phyloP scores from a whole-genome alignment of 2,888 invertebrate species.

The Atrina japonica region DNA sequence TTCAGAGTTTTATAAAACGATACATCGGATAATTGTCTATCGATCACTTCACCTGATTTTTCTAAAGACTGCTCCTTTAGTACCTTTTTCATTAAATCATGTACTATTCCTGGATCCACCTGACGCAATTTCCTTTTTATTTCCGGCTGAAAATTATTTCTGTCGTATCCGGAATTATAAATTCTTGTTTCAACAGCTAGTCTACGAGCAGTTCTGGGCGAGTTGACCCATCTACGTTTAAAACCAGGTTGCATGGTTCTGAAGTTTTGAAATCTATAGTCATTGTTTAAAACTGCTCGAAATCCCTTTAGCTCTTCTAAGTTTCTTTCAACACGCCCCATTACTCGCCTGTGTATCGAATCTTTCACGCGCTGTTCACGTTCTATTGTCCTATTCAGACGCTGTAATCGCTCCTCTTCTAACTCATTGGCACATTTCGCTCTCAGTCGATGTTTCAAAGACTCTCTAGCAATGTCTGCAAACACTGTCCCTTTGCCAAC shows the following conservation, averaged over 20 bases:
- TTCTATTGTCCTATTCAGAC: constrained; percentile 28
- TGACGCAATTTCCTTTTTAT: constrained; percentile 35
- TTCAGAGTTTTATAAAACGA: constrained; percentile 23
- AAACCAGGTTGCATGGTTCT: constrained; percentile 31
- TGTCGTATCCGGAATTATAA: constrained; percentile 30
- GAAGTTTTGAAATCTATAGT: constrained; percentile 25
- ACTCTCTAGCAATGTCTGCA: constrained; percentile 23
- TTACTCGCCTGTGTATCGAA: constrained; percentile 14
- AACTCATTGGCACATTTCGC: constrained; percentile 21
- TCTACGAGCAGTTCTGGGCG: constrained; percentile 27
- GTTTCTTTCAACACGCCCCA: constrained; percentile 13
- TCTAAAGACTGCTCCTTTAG: constrained; percentile 27
- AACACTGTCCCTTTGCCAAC: constrained; percentile 27
- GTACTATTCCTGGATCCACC: constrained; percentile 27
- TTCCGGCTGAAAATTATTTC: constrained; percentile 28
- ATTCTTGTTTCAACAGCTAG: constrained; percentile 33
- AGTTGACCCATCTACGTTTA: constrained; percentile 18
- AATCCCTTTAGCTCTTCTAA: constrained; percentile 23
- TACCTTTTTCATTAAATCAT: constrained; percentile 26
- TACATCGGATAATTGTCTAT: constrained; percentile 23
- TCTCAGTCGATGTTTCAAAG: constrained; percentile 18
- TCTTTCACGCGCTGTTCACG: constrained; percentile 27
- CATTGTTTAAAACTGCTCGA: constrained; percentile 17
- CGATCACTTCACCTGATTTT: constrained; percentile 19
- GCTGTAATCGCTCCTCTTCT: constrained; percentile 30